These are phyloP conservation scores for Hexactinellida sp. DNA, from an alignment of 37 sponge, comb jelly and placozoan genomes.

Conservation along the genomic window DNA sequence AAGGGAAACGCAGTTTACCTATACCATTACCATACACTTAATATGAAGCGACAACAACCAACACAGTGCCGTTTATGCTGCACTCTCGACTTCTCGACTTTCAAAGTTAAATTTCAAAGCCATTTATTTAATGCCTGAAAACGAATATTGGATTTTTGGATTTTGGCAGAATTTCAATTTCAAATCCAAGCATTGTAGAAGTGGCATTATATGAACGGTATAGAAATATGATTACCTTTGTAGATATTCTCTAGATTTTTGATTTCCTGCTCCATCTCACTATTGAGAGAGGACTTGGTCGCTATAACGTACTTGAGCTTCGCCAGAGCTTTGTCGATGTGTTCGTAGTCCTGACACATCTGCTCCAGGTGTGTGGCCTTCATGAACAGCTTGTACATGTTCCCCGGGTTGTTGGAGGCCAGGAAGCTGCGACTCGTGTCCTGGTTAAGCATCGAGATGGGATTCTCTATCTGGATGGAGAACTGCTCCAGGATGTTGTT, in stretches of 20 bases:
- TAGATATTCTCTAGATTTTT: conserved; percentile 33
- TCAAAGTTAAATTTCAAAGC: too few relatives aligned
- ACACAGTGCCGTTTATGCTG: too few relatives aligned
- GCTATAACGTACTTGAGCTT: not conserved
- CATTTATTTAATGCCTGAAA: too few relatives aligned
- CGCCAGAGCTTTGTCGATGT: conserved; percentile 23
- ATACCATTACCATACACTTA: too few relatives aligned
- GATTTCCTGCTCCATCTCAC: conserved; percentile 28
- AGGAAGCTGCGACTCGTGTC: conserved; percentile 91
- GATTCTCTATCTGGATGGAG: conserved; percentile 72
- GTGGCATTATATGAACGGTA: too few relatives aligned
- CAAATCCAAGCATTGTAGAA: too few relatives aligned
- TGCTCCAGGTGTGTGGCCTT: conserved; percentile 91
- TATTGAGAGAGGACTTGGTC: not conserved
- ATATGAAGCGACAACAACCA: too few relatives aligned
- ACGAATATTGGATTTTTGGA: too few relatives aligned
- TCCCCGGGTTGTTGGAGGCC: conserved; percentile 41
- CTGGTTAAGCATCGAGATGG: conserved; percentile 87
- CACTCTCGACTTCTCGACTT: too few relatives aligned
- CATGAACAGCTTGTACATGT: conserved; percentile 92
- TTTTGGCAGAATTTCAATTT: too few relatives aligned
- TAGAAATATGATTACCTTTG: too few relatives aligned
- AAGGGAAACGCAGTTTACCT: too few relatives aligned
- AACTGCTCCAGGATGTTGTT: conserved; percentile 62
- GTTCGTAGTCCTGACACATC: conserved; percentile 59